phyloP scores from a whole-genome alignment of 2,113 vertebrate species.

The Ursus arctos region DNA sequence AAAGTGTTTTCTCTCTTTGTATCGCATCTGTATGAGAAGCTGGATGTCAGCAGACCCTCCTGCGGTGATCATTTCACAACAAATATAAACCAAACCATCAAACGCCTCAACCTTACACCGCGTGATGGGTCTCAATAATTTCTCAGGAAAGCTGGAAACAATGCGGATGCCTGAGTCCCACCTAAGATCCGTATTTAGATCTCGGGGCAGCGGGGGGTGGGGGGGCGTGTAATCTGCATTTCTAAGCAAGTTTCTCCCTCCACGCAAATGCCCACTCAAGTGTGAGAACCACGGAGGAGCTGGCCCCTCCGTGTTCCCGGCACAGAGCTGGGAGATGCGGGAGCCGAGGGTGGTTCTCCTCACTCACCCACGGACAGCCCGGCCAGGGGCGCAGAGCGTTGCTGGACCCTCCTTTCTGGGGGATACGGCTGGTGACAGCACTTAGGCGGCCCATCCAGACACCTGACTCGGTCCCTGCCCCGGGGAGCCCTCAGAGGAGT shows the following conservation, averaged over 20 bases:
- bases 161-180: neutral
- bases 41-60: neutral
- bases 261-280: neutral
- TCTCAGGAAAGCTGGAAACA: neutral
- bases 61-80: neutral
- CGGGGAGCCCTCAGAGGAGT: neutral
- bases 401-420: neutral
- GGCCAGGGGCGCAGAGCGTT: neutral
- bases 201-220: fast-evolving
- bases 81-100: too few species aligned
- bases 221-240: neutral
- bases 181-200: neutral
- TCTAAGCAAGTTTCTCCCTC: neutral
- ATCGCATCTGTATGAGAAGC: neutral
- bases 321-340: neutral
- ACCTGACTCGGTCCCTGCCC: neutral
- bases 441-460: neutral
- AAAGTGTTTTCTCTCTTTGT: neutral
- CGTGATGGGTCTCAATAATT: fast-evolving
- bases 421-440: neutral
- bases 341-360: neutral
- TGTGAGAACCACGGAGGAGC: neutral
- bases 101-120: fast-evolving
- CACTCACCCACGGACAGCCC: neutral
- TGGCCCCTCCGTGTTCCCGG: fast-evolving